These are phyloP conservation scores for Chanos chanos DNA, from an alignment of 2,797 vertebrate genomes.

Conservation along the genomic window DNA sequence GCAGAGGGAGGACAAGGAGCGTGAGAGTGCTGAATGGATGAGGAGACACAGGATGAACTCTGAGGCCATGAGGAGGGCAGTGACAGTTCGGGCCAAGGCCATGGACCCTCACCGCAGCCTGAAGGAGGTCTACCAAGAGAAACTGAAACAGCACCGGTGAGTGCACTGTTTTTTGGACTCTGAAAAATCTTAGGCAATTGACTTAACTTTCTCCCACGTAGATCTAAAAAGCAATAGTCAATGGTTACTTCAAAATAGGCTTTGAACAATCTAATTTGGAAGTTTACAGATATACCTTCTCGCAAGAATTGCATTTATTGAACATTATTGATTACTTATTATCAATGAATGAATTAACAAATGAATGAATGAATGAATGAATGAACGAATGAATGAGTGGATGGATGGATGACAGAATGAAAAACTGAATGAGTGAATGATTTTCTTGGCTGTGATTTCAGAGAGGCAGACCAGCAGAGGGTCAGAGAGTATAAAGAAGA, in stretches of 20 bases:
- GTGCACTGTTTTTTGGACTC: constrained; percentile 38
- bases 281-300: too few species aligned
- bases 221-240: too few species aligned
- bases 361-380: too few species aligned
- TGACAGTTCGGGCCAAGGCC: constrained; percentile 80
- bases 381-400: too few species aligned
- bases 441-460: constrained; percentile 61
- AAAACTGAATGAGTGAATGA: constrained; percentile 31
- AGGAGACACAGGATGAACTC: constrained; percentile 75
- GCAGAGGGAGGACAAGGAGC: constrained; percentile 69
- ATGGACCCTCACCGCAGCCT: constrained; percentile 87
- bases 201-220: too few species aligned
- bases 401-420: not conserved
- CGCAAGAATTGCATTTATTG: too few species aligned
- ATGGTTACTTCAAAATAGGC: too few species aligned
- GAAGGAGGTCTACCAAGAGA: constrained; percentile 78
- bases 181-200: not conserved
- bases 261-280: too few species aligned
- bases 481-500: constrained; percentile 84
- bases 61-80: constrained; percentile 75
- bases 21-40: constrained; percentile 76
- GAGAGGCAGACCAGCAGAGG: constrained; percentile 80
- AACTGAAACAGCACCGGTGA: constrained; percentile 79
- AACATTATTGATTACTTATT: too few species aligned
- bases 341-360: too few species aligned